Conservation (phyloP, 1,140 invertebrate genomes). For the Holotrichia oblita region DNA sequence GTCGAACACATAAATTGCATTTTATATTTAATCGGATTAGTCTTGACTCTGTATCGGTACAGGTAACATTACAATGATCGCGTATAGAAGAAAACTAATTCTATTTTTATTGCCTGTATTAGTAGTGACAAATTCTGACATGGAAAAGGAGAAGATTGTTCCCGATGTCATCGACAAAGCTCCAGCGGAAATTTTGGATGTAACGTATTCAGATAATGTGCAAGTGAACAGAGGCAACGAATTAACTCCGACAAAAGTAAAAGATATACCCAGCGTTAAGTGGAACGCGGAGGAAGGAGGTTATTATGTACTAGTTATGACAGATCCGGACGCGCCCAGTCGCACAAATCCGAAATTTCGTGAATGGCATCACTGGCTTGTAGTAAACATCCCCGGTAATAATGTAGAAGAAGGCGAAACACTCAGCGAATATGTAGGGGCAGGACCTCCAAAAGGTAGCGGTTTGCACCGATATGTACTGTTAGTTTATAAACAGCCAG, state of each 20-base stretch:
- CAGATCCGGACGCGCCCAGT: constrained; percentile 90
- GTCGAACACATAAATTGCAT: neutral
- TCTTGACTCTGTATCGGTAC: neutral
- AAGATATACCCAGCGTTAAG: constrained; percentile 69
- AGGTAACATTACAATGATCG: constrained; percentile 16
- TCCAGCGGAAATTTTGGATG: constrained; percentile 25
- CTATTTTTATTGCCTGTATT: constrained; percentile 5
- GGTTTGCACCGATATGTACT: constrained; percentile 91
- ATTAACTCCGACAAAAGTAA: constrained; percentile 74
- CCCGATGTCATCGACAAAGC: constrained; percentile 41
- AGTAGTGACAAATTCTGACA: neutral
- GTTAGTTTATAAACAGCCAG: constrained; percentile 83
- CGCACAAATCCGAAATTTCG: constrained; percentile 86
- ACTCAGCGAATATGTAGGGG: constrained; percentile 82
- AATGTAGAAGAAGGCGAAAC: constrained; percentile 72
- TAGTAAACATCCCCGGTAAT: constrained; percentile 86
- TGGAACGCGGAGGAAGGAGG: constrained; percentile 68
- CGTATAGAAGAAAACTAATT: neutral
- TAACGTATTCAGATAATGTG: constrained; percentile 38
- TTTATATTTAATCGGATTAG: constrained; percentile 12
- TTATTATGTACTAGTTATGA: constrained; percentile 80
- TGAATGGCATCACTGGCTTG: constrained; percentile 92
- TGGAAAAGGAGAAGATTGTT: constrained; percentile 36
- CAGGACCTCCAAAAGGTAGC: constrained; percentile 83
- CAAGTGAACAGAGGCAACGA: constrained; percentile 72